These are phyloP conservation scores for Platichthys flesus DNA, from an alignment of 2,113 vertebrate genomes.

Conservation along the genomic window DNA sequence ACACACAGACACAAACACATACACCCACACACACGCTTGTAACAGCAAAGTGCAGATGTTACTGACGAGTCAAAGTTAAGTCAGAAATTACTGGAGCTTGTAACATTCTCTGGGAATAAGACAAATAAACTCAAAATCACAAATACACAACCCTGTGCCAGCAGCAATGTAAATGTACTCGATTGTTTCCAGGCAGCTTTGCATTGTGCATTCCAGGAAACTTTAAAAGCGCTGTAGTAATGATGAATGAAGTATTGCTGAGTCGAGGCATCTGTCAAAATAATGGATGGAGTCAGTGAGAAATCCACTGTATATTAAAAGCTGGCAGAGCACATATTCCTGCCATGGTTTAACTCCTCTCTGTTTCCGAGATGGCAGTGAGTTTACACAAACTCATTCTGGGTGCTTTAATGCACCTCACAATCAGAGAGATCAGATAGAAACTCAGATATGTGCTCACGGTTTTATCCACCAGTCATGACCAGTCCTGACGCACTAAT, in stretches of 20 bases:
- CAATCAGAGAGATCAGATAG: background rate
- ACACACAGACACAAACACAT: too few relatives aligned
- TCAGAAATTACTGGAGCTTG: constrained; percentile 33
- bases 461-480: too few relatives aligned
- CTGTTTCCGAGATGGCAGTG: constrained; percentile 1
- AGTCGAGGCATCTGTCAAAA: constrained; percentile 54
- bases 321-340: constrained; percentile 27
- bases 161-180: constrained; percentile 1
- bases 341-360: constrained; percentile 17
- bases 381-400: constrained; percentile 7
- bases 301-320: constrained; percentile 42
- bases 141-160: background rate
- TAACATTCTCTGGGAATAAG: constrained; percentile 14
- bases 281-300: constrained; percentile 58
- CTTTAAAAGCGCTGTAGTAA: constrained; percentile 51
- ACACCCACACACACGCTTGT: background rate
- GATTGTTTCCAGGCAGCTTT: background rate
- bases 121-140: constrained; percentile 5
- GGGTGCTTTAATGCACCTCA: too few relatives aligned
- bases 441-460: background rate
- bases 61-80: constrained; percentile 21
- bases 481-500: background rate
- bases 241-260: constrained; percentile 62
- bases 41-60: constrained; percentile 34
- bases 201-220: constrained; percentile 18